Evolutionary conservation across 2,113 vertebrate genomes (phyloP), one percentile per base, ranked within the genome.

Genomic region (Lontra canadensis): DNA sequence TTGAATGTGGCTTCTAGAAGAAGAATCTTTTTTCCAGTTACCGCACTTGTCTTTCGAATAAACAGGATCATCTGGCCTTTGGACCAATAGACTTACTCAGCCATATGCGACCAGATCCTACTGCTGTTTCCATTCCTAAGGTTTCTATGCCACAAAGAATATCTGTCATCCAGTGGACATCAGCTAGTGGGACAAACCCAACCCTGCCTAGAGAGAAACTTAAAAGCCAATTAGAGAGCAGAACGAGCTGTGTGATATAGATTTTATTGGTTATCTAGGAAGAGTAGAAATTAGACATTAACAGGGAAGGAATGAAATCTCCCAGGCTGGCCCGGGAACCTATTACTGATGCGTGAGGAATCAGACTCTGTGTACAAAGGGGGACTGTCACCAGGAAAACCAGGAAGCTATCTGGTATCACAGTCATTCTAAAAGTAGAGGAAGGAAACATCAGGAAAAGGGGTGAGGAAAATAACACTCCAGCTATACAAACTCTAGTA

Each of bases 31-130:
- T 47, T 74, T 73, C 49, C 9, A 47, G 23, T 94, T 63, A 84
- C 57, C 57, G 73, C 83, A 14, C n/a, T 67, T 34, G 26, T 89
- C 42, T 88, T 91, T 86, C 63, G 76, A 83, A 94, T 93, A 63
- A 84, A 79, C 84, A 44, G 67, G 90, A 94, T 83, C 87, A 49
- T 91, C 61, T 89, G 91, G 47, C 21, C 57, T 97, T 95, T 69
- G 42, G 63, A 90, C 59, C 92, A 85, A 47, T 29, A 84, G 59
- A 17, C 79, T 93, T 86, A 47, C 82, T 81, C 39, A 31, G 69
- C 31, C 61, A 34, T 25, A 47, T 1, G 39, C 61, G 52, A 81
- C 74, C 59, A 90, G 92, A 67, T 85, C 26, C 78, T 15, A 67
- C 12, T 0, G 67, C 26, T 74, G 4, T 65, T 90, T 92, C 42